Base-by-base conservation (phyloP, 2,888 invertebrate species). In the Polydrusus pterygomalis region DNA sequence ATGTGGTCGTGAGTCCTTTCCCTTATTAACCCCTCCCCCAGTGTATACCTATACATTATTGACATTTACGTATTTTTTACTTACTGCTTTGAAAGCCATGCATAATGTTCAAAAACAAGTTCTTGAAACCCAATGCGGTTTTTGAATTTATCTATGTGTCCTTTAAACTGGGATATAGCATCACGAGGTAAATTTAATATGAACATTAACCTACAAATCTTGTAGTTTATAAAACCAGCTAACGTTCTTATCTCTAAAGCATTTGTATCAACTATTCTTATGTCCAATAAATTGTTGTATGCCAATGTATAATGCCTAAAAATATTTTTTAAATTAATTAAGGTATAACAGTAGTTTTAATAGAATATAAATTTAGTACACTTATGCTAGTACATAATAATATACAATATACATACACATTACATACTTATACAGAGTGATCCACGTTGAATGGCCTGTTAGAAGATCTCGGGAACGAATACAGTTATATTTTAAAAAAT, bases 181-280 rank as follows among this genome's bases (percentile, higher is more conserved):
- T 99, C 99, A 82, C 97, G 90, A 0, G 98, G 97, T 73, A 96
- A 91, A 87, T 95, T 96, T 80, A 97, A 90, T 80, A 93, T 91
- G 88, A 99, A 99, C 88, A 96, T 92, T 78, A 99, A 88, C 78
- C 95, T 92, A 84, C 98, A 99, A 43, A 99, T 91, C 89, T 99
- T 99, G 85, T 97, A 99, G 87, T 96, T 98, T 40, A 99, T 93
- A 84, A 97, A 96, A 1, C 98, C 97, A 10, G 97, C 97, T n/a
- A 98, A 92, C 9, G 95, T 96, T 87, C 97, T 94, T 54, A 98
- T 94, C 89, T 99, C 99, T 86, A 96, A 91, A 63, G 96, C 92
- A 87, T 98, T 98, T 7, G 95, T 94, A 85, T 98, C 97, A 2
- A 95, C 94, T 82, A 96, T 93, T 76, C 97, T 91, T 51, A 97